Conservation (phyloP, 1,140 invertebrate genomes). For the Vollenhovia emeryi region DNA sequence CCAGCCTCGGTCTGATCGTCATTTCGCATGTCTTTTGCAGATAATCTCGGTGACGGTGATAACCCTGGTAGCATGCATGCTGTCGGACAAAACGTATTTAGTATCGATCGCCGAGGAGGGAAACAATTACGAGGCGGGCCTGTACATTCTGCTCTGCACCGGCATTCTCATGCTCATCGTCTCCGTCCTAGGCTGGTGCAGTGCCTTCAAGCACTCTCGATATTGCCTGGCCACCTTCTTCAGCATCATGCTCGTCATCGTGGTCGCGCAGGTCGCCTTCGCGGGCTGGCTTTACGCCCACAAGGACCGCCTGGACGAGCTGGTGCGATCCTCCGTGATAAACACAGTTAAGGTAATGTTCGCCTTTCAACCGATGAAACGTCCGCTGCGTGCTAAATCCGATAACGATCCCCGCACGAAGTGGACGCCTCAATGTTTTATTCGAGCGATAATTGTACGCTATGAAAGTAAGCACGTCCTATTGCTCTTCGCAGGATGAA, state of each 20-base stretch:
- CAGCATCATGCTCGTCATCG: constrained; percentile 90
- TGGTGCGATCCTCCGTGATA: constrained; percentile 88
- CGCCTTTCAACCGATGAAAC: neutral
- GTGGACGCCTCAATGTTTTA: neutral
- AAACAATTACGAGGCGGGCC: constrained; percentile 89
- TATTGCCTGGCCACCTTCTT: constrained; percentile 94
- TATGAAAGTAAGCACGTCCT: neutral
- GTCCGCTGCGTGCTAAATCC: neutral
- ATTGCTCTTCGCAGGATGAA: constrained; percentile 85
- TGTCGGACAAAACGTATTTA: constrained; percentile 91
- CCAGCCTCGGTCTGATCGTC: neutral
- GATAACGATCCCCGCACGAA: neutral
- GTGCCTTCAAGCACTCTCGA: constrained; percentile 94
- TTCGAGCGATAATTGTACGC: neutral
- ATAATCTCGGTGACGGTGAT: constrained; percentile 89
- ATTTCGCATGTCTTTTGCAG: constrained; percentile 85
- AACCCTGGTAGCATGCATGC: constrained; percentile 90
- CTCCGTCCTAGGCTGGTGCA: constrained; percentile 96
- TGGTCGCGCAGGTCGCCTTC: constrained; percentile 92
- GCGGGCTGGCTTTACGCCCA: constrained; percentile 91
- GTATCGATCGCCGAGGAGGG: constrained; percentile 88
- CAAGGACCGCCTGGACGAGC: constrained; percentile 87
- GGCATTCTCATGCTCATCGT: constrained; percentile 93
- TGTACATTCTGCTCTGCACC: constrained; percentile 91
- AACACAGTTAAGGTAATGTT: constrained; percentile 87